phyloP scores from a whole-genome alignment of 1,140 invertebrate species.

The Drosophila auraria region DNA sequence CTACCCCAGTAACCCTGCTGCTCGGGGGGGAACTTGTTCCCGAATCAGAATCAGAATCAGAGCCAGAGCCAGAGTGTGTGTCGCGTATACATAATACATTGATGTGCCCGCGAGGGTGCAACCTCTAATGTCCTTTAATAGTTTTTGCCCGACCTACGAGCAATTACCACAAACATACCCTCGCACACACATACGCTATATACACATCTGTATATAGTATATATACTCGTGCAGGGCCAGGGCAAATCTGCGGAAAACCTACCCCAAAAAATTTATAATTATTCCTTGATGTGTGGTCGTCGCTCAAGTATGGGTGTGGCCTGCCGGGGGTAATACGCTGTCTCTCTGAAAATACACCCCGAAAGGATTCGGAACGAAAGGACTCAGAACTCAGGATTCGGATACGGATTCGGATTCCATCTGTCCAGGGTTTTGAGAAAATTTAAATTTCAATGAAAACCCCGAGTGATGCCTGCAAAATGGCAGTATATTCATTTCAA shows the following conservation, averaged over 20 bases:
- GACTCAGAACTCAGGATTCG: constrained; percentile 3
- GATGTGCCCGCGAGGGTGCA: constrained; percentile 58
- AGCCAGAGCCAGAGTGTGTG: too few relatives aligned
- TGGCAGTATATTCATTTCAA: constrained; percentile 11
- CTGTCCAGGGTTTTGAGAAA: neutral
- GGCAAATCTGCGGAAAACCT: constrained; percentile 57
- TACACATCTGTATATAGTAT: neutral
- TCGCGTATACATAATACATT: constrained; percentile 36
- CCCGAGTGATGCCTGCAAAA: constrained; percentile 5
- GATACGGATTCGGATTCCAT: constrained; percentile 12
- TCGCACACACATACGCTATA: neutral
- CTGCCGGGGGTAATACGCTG: constrained; percentile 14
- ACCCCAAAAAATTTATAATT: constrained; percentile 75
- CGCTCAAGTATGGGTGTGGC: constrained; percentile 46
- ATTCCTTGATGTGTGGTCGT: constrained; percentile 76
- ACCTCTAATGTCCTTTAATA: constrained; percentile 74
- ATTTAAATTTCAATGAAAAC: constrained; percentile 14
- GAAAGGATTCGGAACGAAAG: constrained; percentile 27
- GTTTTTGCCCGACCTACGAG: constrained; percentile 55
- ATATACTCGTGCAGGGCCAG: neutral
- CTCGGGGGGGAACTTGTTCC: constrained; percentile 10
- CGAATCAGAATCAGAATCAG: too few relatives aligned
- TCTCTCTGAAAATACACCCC: constrained; percentile 16
- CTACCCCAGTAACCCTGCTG: too few relatives aligned
- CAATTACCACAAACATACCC: constrained; percentile 46